These are phyloP conservation scores for Hydractinia symbiolongicarpus DNA, from an alignment of 30 jellyfish, hydroid and myxozoan genomes.

Conservation along the genomic window DNA sequence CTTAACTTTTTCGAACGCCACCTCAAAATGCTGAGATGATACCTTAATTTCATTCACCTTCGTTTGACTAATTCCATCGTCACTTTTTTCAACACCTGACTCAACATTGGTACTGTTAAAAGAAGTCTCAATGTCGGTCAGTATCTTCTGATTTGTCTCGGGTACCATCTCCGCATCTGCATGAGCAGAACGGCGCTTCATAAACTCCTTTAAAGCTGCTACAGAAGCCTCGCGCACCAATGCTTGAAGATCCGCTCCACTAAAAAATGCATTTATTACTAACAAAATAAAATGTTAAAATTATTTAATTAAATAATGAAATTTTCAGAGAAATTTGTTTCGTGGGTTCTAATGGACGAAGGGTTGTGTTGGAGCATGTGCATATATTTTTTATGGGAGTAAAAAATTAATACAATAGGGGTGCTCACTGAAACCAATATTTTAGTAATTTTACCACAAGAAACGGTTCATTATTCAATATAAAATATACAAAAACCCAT, in stretches of 20 bases:
- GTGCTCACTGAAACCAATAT: too few species aligned
- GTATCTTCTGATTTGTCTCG: not conserved
- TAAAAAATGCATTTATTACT: not conserved
- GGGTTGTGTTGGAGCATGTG: too few species aligned
- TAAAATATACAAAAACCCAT: too few species aligned
- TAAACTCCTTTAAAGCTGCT: conserved; percentile 58
- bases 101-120: too few species aligned
- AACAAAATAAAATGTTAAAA: not conserved
- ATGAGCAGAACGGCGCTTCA: conserved; percentile 10
- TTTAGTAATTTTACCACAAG: too few species aligned
- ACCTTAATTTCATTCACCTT: not conserved
- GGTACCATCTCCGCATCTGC: not conserved
- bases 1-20: conserved; percentile 55
- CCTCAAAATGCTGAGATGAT: conserved; percentile 37
- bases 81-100: too few species aligned
- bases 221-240: conserved; percentile 93
- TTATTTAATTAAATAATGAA: not conserved
- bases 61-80: too few species aligned
- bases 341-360: not conserved
- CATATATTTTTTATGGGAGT: too few species aligned
- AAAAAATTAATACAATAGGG: too few species aligned
- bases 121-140: not conserved
- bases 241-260: conserved; percentile 96
- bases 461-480: too few species aligned
- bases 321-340: not conserved